Base-by-base conservation (phyloP, 1,140 invertebrate species). In the Zaprionus ornatus region DNA sequence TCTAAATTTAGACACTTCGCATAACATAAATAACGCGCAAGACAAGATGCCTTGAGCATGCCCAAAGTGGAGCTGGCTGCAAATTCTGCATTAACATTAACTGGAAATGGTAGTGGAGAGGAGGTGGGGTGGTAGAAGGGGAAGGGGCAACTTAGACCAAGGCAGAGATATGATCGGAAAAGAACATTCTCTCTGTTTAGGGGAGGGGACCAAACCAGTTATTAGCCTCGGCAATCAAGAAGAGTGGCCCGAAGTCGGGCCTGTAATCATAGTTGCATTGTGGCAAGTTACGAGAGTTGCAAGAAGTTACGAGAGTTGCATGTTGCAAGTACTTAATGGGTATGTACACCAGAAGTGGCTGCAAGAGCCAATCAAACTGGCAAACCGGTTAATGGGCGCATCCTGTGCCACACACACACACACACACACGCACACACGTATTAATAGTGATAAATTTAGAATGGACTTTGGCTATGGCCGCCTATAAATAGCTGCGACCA, bases 361-460 rank as follows among this genome's bases (percentile, higher is more conserved):
- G 74, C 57, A 32, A 69, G 69, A 74, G 83, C 83, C 84, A 87
- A 87, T 88, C 80, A 88, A 77, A 84, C 79, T 42, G 74, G 74
- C 80, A 87, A 87, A 87, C 84, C 84, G 84, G 84, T 87, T 87
- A 80, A 87, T 88, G 81, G 85, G 52, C 62, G 74, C 72, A 82
- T 87, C 83, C 83, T 87, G 81, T 54, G 69, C 40, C 40, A 63
- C n/a, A 57, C 23, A 48, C 45, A 76, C 40, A 76, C 70, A 48
- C 60, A 68, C 40, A 63, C 19, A 62, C 29, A 48, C 42, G 48
- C 32, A 62, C 25, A 25, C 32, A 21, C 5, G 42, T 61, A 65
- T 69, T 68, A 71, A 60, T 88, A 80, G 80, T 68, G 78, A 84
- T 88, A 88, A 88, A 88, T 88, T 88, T 90, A 88, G 84, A 88